Conservation (phyloP, 1,140 invertebrate genomes). For the Scaptomyza hsui region DNA sequence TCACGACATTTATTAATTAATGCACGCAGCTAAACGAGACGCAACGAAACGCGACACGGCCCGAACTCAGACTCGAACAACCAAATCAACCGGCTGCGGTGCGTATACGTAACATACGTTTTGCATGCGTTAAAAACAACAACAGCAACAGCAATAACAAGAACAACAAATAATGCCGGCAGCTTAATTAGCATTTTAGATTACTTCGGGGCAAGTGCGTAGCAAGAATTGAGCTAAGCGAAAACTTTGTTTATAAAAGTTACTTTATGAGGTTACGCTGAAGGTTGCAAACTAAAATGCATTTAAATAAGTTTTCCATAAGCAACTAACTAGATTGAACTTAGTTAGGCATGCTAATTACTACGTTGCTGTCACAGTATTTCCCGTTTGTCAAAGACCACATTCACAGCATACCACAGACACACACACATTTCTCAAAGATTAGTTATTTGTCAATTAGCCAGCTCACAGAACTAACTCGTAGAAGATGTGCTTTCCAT, state of each 20-base stretch:
- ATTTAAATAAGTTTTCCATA: constrained; percentile 48
- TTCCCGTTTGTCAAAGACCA: constrained; percentile 64
- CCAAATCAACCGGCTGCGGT: constrained; percentile 41
- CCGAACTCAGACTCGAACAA: constrained; percentile 22
- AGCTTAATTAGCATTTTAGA: constrained; percentile 83
- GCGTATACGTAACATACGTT: constrained; percentile 71
- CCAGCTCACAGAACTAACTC: not conserved
- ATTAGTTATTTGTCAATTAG: constrained; percentile 77
- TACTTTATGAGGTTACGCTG: constrained; percentile 37
- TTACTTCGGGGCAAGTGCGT: constrained; percentile 69
- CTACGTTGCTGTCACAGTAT: constrained; percentile 47
- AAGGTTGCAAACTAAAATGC: constrained; percentile 40
- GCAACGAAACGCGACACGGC: constrained; percentile 28
- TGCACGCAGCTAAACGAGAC: constrained; percentile 56
- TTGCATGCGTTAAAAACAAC: constrained; percentile 53
- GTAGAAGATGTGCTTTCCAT: constrained; percentile 38
- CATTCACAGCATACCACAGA: constrained; percentile 33
- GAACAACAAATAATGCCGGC: constrained; percentile 68
- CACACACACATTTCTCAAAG: constrained; percentile 61
- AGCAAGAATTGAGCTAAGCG: constrained; percentile 46
- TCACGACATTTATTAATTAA: constrained; percentile 83
- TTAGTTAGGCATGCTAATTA: constrained; percentile 54
- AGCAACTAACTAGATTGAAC: constrained; percentile 43
- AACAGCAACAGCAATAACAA: constrained; percentile 32
- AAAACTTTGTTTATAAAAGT: constrained; percentile 34